Evolutionary conservation across 1,140 invertebrate genomes (phyloP).

Genomic region (Panulirus ornatus): DNA sequence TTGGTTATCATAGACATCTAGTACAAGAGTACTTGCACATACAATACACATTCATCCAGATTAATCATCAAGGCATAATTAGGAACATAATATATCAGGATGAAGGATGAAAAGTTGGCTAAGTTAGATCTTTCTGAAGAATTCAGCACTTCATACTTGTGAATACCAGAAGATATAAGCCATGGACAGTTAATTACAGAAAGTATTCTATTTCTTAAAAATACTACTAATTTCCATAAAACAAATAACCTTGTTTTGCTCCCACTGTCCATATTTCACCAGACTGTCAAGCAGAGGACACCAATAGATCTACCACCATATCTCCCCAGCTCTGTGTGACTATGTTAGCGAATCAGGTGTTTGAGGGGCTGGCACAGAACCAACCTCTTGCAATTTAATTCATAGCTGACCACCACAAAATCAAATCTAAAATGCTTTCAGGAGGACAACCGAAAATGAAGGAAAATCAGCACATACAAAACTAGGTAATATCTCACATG

Average conservation of each 20-base stretch:
- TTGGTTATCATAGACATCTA: constrained; percentile 14
- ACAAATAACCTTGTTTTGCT: constrained; percentile 6
- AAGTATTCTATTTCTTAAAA: not conserved
- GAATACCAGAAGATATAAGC: not conserved
- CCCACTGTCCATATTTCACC: not conserved
- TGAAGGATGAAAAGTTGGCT: constrained; percentile 14
- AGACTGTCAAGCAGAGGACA: constrained; percentile 57
- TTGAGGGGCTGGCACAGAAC: constrained; percentile 17
- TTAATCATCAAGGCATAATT: constrained; percentile 56
- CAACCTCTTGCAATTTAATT: constrained; percentile 41
- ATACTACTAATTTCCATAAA: constrained; percentile 8
- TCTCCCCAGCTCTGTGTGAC: constrained; percentile 70
- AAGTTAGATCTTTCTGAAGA: too few species aligned
- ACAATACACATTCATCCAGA: constrained; percentile 43
- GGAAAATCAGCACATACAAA: constrained; percentile 57
- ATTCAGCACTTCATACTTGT: not conserved
- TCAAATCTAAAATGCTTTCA: constrained; percentile 50
- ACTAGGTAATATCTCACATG: constrained; percentile 67
- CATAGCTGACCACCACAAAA: constrained; percentile 69
- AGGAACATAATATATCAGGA: constrained; percentile 62
- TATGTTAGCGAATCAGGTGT: constrained; percentile 48
- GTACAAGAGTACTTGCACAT: constrained; percentile 12
- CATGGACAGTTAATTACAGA: not conserved
- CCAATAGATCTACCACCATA: constrained; percentile 49
- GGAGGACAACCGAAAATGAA: constrained; percentile 53